phyloP scores from a whole-genome alignment of 2,113 vertebrate species.

The Azemiops feae region DNA sequence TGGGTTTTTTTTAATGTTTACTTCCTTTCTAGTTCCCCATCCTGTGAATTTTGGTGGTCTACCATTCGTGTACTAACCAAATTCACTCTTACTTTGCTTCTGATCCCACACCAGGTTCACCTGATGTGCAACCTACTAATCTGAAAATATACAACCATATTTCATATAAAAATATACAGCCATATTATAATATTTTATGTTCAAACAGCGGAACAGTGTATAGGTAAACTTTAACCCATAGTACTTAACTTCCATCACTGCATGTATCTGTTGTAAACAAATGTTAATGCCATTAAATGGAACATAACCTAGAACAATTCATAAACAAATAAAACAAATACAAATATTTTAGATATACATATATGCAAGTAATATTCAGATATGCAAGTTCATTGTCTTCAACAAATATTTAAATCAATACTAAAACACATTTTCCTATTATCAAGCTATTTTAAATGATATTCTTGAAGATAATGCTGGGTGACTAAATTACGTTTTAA shows the following conservation, averaged over 20 bases:
- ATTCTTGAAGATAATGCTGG: not conserved
- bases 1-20: not conserved
- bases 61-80: not conserved
- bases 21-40: not conserved
- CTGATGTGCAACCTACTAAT: not conserved
- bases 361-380: not conserved
- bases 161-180: not conserved
- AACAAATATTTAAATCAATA: not conserved
- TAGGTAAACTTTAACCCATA: not conserved
- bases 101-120: not conserved
- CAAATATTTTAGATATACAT: not conserved
- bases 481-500: slow-evolving; percentile 47
- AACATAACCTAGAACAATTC: not conserved
- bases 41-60: not conserved
- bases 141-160: not conserved
- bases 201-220: not conserved
- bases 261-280: not conserved
- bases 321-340: not conserved
- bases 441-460: not conserved
- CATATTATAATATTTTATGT: not conserved
- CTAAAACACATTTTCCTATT: not conserved
- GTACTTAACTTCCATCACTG: not conserved
- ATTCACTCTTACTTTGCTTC: not conserved
- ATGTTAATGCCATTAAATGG: not conserved
- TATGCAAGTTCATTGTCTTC: not conserved